phyloP scores from a whole-genome alignment of 2,113 vertebrate genomes.

The Brachypodius melanocephalos region DNA sequence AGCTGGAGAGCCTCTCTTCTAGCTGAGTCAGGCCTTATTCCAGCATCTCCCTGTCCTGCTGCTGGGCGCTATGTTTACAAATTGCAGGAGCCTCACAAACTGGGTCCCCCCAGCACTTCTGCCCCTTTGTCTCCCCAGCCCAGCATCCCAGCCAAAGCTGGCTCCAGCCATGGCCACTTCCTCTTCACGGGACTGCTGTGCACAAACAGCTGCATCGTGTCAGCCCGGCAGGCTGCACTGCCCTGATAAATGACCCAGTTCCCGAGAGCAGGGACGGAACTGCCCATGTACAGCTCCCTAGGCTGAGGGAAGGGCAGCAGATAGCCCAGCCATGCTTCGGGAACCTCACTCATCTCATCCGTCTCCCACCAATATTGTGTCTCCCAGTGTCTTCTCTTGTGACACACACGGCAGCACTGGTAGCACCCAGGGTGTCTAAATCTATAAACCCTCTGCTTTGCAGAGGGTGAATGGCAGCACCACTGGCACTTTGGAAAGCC shows the following conservation, averaged over 20 bases:
- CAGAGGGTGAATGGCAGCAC: background rate
- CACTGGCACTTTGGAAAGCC: fast-evolving
- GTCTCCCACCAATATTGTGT: background rate
- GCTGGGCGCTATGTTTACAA: background rate
- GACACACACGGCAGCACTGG: fast-evolving
- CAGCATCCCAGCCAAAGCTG: background rate
- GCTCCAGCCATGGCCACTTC: background rate
- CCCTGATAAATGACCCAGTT: background rate
- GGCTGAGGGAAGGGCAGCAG: background rate
- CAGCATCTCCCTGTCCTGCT: background rate
- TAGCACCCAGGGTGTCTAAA: background rate
- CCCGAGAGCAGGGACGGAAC: fast-evolving
- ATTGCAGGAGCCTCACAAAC: background rate
- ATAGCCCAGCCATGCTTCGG: background rate
- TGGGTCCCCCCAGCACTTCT: background rate
- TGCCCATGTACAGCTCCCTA: background rate
- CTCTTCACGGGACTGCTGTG: background rate
- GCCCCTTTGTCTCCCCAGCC: background rate
- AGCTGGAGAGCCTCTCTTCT: background rate
- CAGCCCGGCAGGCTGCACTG: background rate
- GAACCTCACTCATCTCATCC: background rate
- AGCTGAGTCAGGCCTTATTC: background rate
- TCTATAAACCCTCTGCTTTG: background rate
- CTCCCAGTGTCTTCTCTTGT: background rate
- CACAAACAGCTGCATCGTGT: background rate